phyloP scores from a whole-genome alignment of 2,113 vertebrate species.

The Vulpes ferrilata region DNA sequence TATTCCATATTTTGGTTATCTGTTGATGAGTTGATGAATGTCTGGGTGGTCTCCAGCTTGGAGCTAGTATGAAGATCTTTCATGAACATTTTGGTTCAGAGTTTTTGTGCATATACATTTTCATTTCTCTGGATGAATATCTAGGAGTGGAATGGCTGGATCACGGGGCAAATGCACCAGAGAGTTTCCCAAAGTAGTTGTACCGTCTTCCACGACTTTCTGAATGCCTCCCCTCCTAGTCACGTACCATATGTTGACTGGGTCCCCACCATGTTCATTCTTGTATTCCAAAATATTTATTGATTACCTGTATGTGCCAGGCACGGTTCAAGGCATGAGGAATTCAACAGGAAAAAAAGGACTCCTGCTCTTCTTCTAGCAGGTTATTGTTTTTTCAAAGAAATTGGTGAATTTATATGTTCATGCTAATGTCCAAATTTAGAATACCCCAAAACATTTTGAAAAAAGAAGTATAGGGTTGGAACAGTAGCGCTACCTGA shows the following conservation, averaged over 20 bases:
- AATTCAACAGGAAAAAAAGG: background rate
- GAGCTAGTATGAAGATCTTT: background rate
- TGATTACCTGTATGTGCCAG: background rate
- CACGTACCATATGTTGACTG: background rate
- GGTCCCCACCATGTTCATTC: background rate
- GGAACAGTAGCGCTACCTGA: background rate
- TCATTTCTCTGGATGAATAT: background rate
- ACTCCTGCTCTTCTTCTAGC: background rate
- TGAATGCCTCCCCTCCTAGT: background rate
- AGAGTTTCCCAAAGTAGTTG: background rate
- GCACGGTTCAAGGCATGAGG: background rate
- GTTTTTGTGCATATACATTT: background rate
- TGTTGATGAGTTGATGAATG: no score
- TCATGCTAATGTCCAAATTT: background rate
- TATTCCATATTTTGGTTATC: background rate
- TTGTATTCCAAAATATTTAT: background rate
- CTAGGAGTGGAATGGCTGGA: no score
- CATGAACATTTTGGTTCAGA: background rate
- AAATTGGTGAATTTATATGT: background rate
- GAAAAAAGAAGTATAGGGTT: background rate
- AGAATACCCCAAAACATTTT: background rate
- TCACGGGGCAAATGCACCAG: background rate
- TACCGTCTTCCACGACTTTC: background rate
- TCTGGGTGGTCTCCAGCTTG: background rate
- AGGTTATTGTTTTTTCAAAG: background rate